Base-by-base conservation (phyloP, 1,140 invertebrate genomes). In the Octopus bimaculoides region DNA sequence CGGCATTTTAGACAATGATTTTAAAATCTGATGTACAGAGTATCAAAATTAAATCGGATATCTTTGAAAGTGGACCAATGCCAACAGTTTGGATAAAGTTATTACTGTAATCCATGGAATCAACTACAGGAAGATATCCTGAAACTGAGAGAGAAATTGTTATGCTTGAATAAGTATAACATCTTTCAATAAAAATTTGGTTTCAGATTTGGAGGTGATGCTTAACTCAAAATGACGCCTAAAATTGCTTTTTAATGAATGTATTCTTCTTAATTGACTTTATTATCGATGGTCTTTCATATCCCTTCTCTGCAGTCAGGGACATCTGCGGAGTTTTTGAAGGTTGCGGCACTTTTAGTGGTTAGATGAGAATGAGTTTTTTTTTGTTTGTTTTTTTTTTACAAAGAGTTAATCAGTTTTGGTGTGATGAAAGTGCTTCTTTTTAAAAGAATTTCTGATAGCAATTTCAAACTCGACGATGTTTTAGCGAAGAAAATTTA, bases 401-500 rank as follows among this genome's bases (percentile, higher is more conserved):
- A 66, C 61, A 66, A 66, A 66, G n/a, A 66, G 61, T n/a, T n/a
- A 66, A 66, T 66, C 61, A 66, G 61, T 66, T 66, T 66, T n/a
- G n/a, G 12, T 66, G 12, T 12, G 12, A 66, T 14, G 12, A 66
- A 66, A 66, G 3, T 66, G 61, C 61, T 66, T n/a, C n/a, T 66
- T 66, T n/a, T 66, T 66, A 66, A 66, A 66, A 66, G 61, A 66
- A 66, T n/a, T 66, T 66, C 61, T 66, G 61, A 66, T 66, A n/a
- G 12, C 1, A 66, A 66, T 66, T 66, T 66, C 61, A 12, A 66
- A 66, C 1, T 66, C n/a, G 61, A 66, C 3, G 61, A 12, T 66
- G 61, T 66, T 12, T 66, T 66, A 66, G 12, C 61, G n/a, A 66
- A 66, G 61, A 66, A 66, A 66, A 66, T 66, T 66, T 66, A 66